These are phyloP conservation scores for Leptatherina wallacei DNA, from an alignment of 2,797 vertebrate genomes.

Conservation along the genomic window DNA sequence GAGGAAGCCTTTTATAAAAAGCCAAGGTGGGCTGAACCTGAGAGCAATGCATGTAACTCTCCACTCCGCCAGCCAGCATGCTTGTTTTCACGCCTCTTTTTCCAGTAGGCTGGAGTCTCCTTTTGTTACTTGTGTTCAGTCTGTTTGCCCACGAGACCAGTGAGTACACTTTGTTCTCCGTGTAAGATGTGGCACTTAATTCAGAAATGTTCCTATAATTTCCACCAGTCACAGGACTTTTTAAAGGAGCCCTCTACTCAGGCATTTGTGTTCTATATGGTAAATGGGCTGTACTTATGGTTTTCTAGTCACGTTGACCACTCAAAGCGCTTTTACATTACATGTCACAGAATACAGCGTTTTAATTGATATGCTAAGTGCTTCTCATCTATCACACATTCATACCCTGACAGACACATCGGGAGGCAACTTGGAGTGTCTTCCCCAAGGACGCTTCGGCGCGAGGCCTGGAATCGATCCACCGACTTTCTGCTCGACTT, in stretches of 20 bases:
- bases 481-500: too few species aligned
- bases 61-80: constrained; percentile 37
- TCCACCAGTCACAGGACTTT: constrained; percentile 19
- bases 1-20: constrained; percentile 70
- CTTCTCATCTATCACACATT: too few species aligned
- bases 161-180: constrained; percentile 48
- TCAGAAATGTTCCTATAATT: constrained; percentile 35
- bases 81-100: constrained; percentile 60
- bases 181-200: constrained; percentile 27
- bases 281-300: too few species aligned
- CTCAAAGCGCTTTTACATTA: too few species aligned
- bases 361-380: too few species aligned
- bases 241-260: not conserved
- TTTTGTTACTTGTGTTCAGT: constrained; percentile 44
- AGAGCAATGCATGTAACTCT: constrained; percentile 43
- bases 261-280: too few species aligned
- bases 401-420: too few species aligned
- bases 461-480: too few species aligned
- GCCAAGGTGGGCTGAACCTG: constrained; percentile 61
- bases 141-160: constrained; percentile 21
- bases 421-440: too few species aligned
- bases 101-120: constrained; percentile 55
- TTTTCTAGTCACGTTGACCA: too few species aligned
- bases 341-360: too few species aligned
- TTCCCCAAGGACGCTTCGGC: too few species aligned